Conservation (phyloP, 2,113 vertebrate genomes). For the Aspidoscelis tigris region DNA sequence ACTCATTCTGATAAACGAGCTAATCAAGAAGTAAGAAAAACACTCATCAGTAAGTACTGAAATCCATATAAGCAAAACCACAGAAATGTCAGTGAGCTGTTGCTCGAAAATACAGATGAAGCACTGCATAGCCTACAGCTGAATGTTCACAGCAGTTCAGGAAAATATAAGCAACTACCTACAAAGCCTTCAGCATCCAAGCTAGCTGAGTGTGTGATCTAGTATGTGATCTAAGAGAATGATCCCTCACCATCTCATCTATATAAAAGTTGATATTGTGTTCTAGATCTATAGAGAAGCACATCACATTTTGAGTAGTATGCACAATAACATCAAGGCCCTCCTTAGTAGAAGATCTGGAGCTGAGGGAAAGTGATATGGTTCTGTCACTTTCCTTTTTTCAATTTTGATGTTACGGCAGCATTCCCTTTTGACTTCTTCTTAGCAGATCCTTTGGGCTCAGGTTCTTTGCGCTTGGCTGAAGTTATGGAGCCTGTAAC, state of each 20-base stretch:
- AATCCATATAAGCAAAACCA: background rate
- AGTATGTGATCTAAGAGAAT: background rate
- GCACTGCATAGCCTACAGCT: background rate
- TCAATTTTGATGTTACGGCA: slow-evolving; percentile 76
- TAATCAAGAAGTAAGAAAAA: background rate
- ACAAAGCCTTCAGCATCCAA: background rate
- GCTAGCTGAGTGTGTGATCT: background rate
- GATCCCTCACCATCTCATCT: background rate
- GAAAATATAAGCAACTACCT: background rate
- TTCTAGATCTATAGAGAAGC: background rate
- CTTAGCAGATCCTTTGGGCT: slow-evolving; percentile 85
- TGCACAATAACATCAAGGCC: background rate
- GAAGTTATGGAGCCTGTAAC: slow-evolving; percentile 94
- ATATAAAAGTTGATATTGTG: background rate
- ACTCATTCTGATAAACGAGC: background rate
- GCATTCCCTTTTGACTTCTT: slow-evolving; percentile 87
- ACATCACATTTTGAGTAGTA: background rate
- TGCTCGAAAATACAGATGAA: background rate
- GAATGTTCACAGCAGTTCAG: background rate
- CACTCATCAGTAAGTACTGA: background rate
- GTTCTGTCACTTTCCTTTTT: slow-evolving; percentile 79
- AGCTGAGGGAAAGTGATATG: fast-evolving
- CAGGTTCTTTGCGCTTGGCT: slow-evolving; percentile 88
- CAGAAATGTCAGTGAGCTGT: background rate
- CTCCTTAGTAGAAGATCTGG: background rate